phyloP scores from a whole-genome alignment of 1,140 invertebrate species.

The Trypoxylus dichotomus region DNA sequence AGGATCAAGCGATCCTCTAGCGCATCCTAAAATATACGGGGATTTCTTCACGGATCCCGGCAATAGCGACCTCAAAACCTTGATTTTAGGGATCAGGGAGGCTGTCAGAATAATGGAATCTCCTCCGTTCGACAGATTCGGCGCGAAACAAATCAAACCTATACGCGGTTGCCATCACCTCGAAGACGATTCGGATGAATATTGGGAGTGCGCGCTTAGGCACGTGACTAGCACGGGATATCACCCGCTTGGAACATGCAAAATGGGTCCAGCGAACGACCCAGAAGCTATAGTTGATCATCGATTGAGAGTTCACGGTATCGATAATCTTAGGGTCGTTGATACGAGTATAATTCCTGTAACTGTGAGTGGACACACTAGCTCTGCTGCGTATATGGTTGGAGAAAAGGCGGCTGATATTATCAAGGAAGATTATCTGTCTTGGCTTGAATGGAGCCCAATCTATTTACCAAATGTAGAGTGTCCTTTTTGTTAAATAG shows the following conservation, averaged over 20 bases:
- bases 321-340: conserved; percentile 64
- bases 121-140: conserved; percentile 44
- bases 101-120: conserved; percentile 38
- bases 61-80: conserved; percentile 49
- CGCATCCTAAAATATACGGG: conserved; percentile 65
- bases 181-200: conserved; percentile 53
- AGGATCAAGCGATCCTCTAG: conserved; percentile 60
- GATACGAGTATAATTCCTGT: conserved; percentile 75
- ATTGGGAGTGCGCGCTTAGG: conserved; percentile 57
- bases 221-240: conserved; percentile 49
- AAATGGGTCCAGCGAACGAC: conserved; percentile 60
- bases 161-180: conserved; percentile 53
- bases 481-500: no score
- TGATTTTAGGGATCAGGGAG: conserved; percentile 46
- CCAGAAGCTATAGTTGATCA: conserved; percentile 60
- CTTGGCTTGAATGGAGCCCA: no score
- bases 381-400: conserved; percentile 77
- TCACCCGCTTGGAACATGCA: conserved; percentile 61
- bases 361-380: conserved; percentile 69
- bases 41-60: conserved; percentile 60
- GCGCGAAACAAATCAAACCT: conserved; percentile 49
- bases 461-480: no score
- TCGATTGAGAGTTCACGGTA: conserved; percentile 54
- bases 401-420: conserved; percentile 82
- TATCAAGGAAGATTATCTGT: conserved; percentile 58